Percentiles rank a stretch among this genome's conserved stretches.
These are phyloP conservation scores for Dorcus hopei DNA, from an alignment of 2,888 invertebrate species.

Conservation along the genomic window DNA sequence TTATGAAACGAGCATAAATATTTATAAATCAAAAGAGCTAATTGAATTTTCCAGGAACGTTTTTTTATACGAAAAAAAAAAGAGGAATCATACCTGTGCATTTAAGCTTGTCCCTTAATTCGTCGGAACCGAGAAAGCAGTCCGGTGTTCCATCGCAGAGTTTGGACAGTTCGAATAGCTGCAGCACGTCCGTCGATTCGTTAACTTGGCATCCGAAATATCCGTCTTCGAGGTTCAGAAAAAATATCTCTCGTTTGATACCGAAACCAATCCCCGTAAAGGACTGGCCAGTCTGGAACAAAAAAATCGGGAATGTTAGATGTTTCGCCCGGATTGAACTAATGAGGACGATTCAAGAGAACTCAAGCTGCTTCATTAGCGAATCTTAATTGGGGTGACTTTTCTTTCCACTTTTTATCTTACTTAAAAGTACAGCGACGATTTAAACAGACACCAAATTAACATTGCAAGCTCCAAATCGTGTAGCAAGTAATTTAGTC, in stretches of 20 bases:
- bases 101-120: constrained; percentile 83
- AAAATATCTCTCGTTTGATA: constrained; percentile 90
- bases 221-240: constrained; percentile 95
- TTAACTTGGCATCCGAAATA: constrained; percentile 97
- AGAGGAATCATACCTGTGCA: constrained; percentile 74
- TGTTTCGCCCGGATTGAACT: no score
- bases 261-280: constrained; percentile 77
- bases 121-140: constrained; percentile 90
- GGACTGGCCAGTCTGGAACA: constrained; percentile 69
- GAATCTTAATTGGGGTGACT: no score
- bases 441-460: no score
- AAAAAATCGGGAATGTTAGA: constrained; percentile 20
- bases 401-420: no score
- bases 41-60: no score
- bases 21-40: no score
- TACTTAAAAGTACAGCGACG: no score
- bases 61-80: not conserved
- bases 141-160: constrained; percentile 88
- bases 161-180: constrained; percentile 92
- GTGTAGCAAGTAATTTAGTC: no score
- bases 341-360: no score
- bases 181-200: constrained; percentile 91
- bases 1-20: no score
- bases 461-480: no score
- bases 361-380: no score